phyloP scores from a whole-genome alignment of 1,140 invertebrate genomes.

The Drosophila rufa region DNA sequence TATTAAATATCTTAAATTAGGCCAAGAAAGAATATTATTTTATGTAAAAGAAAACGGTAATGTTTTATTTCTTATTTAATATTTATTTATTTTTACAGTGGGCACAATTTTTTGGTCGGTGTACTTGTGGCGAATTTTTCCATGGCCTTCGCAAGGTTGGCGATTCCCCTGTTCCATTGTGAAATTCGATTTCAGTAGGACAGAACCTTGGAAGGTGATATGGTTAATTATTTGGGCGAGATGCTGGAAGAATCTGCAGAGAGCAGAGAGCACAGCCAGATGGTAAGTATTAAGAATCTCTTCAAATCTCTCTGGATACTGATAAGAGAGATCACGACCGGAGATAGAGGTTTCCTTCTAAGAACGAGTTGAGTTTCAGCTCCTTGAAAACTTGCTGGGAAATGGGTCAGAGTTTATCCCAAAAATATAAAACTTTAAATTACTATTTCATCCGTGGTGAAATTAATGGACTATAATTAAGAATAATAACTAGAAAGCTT shows the following conservation, averaged over 20 bases:
- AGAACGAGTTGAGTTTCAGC: not conserved
- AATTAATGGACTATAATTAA: constrained; percentile 8
- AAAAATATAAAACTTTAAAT: not conserved
- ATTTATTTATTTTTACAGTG: not conserved
- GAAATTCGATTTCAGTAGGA: constrained; percentile 30
- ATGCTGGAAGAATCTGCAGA: constrained; percentile 33
- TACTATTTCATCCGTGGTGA: constrained; percentile 18
- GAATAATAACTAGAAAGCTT: not conserved
- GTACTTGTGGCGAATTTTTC: constrained; percentile 11
- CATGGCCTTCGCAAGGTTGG: constrained; percentile 35
- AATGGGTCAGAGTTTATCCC: not conserved
- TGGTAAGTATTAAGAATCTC: not conserved
- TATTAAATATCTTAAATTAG: not conserved
- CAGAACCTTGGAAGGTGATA: constrained; percentile 1
- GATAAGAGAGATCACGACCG: constrained; percentile 6
- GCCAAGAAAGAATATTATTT: not conserved
- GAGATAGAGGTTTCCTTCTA: no score
- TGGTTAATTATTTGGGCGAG: not conserved
- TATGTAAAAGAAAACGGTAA: no score
- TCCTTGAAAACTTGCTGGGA: no score
- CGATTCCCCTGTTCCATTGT: constrained; percentile 17
- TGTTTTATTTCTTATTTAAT: not conserved
- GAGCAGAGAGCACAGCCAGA: not conserved
- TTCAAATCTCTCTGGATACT: not conserved
- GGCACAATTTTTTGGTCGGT: not conserved